phyloP scores from a whole-genome alignment of 1,140 invertebrate genomes.

The Drosophila nasuta region DNA sequence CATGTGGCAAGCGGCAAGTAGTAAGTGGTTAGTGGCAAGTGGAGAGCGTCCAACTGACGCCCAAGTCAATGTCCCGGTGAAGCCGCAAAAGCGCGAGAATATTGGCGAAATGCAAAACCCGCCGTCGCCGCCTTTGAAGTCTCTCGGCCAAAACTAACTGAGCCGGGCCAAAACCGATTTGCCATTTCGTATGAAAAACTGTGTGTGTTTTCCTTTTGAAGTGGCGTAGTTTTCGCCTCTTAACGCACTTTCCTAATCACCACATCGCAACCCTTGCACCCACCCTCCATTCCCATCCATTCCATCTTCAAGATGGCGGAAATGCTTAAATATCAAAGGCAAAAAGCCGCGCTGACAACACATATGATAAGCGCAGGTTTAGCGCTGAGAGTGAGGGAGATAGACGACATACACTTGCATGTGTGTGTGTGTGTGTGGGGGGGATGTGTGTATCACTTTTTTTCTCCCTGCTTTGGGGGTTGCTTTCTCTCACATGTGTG shows the following conservation, averaged over 20 bases:
- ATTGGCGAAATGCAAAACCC: constrained; percentile 77
- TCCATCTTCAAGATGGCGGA: constrained; percentile 83
- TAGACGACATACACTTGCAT: constrained; percentile 17
- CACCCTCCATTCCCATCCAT: constrained; percentile 18
- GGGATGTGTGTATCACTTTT: constrained; percentile 30
- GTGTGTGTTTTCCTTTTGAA: constrained; percentile 57
- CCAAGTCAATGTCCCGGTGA: constrained; percentile 42
- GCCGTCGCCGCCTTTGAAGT: constrained; percentile 68
- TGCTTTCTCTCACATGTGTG: constrained; percentile 36
- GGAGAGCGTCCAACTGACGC: constrained; percentile 37
- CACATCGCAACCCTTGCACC: neutral
- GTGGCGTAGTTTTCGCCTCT: constrained; percentile 76
- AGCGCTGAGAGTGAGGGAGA: constrained; percentile 23
- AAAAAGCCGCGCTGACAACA: constrained; percentile 58
- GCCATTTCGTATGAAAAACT: constrained; percentile 66
- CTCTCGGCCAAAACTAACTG: constrained; percentile 61
- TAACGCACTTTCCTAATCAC: constrained; percentile 71
- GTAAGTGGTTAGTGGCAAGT: neutral
- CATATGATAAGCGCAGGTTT: constrained; percentile 38
- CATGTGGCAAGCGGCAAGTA: neutral
- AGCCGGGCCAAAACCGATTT: constrained; percentile 66
- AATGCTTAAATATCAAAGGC: constrained; percentile 81
- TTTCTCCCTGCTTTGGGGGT: constrained; percentile 52
- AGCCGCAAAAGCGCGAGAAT: constrained; percentile 81
- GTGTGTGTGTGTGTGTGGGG: constrained; percentile 30